A percentile compares a stretch with the other conserved stretches of the same genome.
phyloP scores from a whole-genome alignment of 2,797 vertebrate genomes.

The Trichosurus vulpecula region DNA sequence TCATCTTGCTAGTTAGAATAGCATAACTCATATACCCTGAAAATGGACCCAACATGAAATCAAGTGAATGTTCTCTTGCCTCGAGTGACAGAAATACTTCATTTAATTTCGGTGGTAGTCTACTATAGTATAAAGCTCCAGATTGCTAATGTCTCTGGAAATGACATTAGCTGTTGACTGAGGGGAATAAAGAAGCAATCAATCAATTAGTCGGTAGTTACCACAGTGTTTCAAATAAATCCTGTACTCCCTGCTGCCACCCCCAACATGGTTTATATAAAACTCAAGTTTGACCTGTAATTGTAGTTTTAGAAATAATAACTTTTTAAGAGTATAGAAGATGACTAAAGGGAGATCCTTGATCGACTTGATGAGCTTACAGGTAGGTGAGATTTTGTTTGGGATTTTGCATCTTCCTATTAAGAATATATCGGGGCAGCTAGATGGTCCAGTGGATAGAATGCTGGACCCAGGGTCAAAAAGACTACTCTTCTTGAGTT shows the following conservation, averaged over 20 bases:
- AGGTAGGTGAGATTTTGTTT: not conserved
- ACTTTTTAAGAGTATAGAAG: not conserved
- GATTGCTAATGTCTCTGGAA: slow-evolving; percentile 25
- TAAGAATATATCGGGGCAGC: not conserved
- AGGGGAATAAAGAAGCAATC: not conserved
- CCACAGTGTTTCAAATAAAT: not conserved
- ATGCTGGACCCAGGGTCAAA: not conserved
- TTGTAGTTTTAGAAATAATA: not conserved
- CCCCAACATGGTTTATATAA: not conserved
- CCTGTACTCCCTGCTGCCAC: not conserved
- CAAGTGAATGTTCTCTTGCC: not conserved
- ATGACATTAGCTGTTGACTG: not conserved
- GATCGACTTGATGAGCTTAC: not conserved
- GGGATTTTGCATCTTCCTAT: not conserved
- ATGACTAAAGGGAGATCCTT: not conserved
- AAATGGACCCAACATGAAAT: slow-evolving; percentile 22
- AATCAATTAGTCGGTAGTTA: not conserved
- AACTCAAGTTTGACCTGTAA: not conserved
- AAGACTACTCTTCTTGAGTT: not conserved
- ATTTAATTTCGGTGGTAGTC: slow-evolving; percentile 15
- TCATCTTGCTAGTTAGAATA: slow-evolving; percentile 5
- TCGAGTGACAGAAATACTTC: not conserved
- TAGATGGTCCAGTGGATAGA: not conserved
- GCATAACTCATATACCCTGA: not conserved
- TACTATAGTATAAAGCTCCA: not conserved